Evolutionary conservation across 1,140 invertebrate genomes (phyloP), one percentile per base, ranked within the genome.

Genomic region (Drosophila lacertosa): DNA sequence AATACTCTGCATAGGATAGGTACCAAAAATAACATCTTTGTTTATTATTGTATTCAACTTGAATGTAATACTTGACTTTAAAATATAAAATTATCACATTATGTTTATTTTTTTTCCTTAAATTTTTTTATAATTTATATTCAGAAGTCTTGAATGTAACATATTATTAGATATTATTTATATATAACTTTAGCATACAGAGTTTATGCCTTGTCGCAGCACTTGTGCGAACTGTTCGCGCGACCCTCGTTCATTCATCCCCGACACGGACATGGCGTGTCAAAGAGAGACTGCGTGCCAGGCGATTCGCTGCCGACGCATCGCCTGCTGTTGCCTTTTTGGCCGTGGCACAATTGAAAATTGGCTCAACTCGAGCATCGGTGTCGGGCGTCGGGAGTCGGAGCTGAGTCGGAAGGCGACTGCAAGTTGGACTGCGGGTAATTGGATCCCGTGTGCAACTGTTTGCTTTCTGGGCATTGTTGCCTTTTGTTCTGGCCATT

Each of bases 401-500:
- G 39, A 44, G 40, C 42, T 24, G 45, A 55, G 40, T 58, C 47
- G 22, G 16, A 39, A 33, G 60, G 29, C 53, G 63, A 48, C 13
- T 42, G 18, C 18, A 48, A 57, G 33, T 35, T 58, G 40, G 55
- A 10, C 13, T 44, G 48, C 37, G n/a, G 22, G 82, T 88, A 88
- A 88, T 88, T 88, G 82, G 82, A 88, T 88, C 66, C 77, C 78
- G 62, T 76, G 77, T 78, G 82, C 82, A 86, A 86, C 82, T 86
- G 82, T 86, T 86, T 86, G 81, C 77, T 71, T 80, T 64, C 45
- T 57, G 63, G 20, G 44, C 45, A 50, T 18, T 62, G 39, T 45
- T 66, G 33, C 40, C 45, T 57, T 63, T 69, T 74, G 58, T 69
- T 69, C 45, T 70, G 59, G 40, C 39, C 55, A 45, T 54, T 54